phyloP scores from a whole-genome alignment of 2,888 invertebrate genomes.

The Pterostichus niger region DNA sequence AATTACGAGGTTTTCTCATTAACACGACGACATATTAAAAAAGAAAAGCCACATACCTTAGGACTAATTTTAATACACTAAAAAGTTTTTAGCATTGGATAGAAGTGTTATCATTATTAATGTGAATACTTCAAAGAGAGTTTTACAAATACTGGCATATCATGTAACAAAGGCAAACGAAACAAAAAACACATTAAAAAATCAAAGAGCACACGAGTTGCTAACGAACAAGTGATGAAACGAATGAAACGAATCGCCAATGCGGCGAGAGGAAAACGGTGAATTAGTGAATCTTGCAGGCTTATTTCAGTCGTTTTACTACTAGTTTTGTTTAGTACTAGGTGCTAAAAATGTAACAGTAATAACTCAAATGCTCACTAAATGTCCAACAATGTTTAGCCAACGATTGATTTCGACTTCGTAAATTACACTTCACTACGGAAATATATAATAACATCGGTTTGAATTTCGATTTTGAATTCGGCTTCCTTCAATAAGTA shows the following conservation, averaged over 20 bases:
- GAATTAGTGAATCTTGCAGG: neutral
- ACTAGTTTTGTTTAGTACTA: slow-evolving; percentile 52
- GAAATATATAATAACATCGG: slow-evolving; percentile 28
- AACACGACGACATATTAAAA: too few species aligned
- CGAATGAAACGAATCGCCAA: neutral
- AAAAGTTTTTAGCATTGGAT: too few species aligned
- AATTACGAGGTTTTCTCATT: too few species aligned
- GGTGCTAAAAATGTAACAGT: slow-evolving; percentile 53
- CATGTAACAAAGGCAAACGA: slow-evolving; percentile 33
- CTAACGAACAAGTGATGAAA: neutral
- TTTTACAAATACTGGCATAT: slow-evolving; percentile 20
- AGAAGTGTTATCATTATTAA: too few species aligned
- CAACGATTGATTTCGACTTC: slow-evolving; percentile 27
- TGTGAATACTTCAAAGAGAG: slow-evolving; percentile 29
- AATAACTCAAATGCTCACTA: slow-evolving; percentile 59
- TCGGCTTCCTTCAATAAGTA: too few species aligned
- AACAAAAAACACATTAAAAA: slow-evolving; percentile 38
- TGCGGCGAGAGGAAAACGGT: too few species aligned
- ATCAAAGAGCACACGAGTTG: slow-evolving; percentile 24
- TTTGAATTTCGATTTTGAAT: neutral
- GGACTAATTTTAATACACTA: too few species aligned
- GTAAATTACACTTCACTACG: slow-evolving; percentile 37
- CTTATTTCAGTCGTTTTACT: slow-evolving; percentile 49
- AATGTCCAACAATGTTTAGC: slow-evolving; percentile 53
- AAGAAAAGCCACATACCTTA: too few species aligned